Percentiles rank a stretch among this genome's conserved stretches.
phyloP scores from a whole-genome alignment of 1,140 invertebrate species.

The Bombus waltoni region DNA sequence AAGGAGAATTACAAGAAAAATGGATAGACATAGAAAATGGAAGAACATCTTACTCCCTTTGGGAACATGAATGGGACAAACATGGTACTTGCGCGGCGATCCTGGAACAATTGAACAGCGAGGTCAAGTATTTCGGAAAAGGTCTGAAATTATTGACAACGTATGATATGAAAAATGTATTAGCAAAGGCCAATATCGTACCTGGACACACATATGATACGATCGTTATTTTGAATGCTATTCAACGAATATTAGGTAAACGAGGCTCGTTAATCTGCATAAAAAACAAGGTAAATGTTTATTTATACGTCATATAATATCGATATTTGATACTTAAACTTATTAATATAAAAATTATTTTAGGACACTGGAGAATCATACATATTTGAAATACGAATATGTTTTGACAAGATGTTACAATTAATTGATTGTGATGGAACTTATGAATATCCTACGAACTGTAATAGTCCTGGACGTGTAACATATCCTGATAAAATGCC shows the following conservation, averaged over 20 bases:
- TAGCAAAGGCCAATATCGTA: conserved; percentile 84
- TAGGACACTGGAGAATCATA: conserved; percentile 83
- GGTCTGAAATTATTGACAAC: conserved; percentile 86
- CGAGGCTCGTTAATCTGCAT: conserved; percentile 68
- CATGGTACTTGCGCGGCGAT: conserved; percentile 91
- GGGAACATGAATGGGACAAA: conserved; percentile 93
- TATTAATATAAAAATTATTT: conserved; percentile 41
- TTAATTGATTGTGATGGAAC: conserved; percentile 85
- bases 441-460: conserved; percentile 83
- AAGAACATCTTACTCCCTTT: conserved; percentile 85
- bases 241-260: conserved; percentile 77
- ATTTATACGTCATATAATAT: neutral
- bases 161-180: conserved; percentile 86
- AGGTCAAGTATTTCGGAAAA: conserved; percentile 89
- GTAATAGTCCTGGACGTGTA: conserved; percentile 82
- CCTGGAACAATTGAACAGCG: conserved; percentile 85
- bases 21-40: conserved; percentile 90
- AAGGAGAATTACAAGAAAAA: conserved; percentile 84
- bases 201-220: conserved; percentile 85
- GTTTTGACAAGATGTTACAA: conserved; percentile 85
- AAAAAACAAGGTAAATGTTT: conserved; percentile 62
- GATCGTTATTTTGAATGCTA: conserved; percentile 83
- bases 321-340: neutral
- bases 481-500: conserved; percentile 83
- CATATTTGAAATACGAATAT: conserved; percentile 82